Conservation (phyloP, 1,140 invertebrate species). For the Drosophila quadrilineata region DNA sequence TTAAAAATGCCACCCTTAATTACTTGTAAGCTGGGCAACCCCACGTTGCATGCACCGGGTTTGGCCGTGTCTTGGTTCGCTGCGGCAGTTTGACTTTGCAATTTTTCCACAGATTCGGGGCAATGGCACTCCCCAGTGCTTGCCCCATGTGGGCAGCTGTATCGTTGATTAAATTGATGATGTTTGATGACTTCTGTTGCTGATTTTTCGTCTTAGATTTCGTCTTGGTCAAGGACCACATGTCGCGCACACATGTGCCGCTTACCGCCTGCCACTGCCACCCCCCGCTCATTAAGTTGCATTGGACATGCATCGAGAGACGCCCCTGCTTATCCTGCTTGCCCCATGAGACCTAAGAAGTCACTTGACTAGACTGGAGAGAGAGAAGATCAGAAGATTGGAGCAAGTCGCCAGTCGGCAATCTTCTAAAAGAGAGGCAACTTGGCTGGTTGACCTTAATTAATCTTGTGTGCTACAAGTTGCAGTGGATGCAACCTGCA, state of each 20-base stretch:
- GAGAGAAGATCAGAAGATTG: no score
- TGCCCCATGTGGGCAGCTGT: slow-evolving; percentile 18
- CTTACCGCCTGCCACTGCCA: slow-evolving; percentile 53
- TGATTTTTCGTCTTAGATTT: no score
- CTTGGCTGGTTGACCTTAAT: slow-evolving; percentile 67
- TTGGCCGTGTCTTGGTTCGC: slow-evolving; percentile 37
- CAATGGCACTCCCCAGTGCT: slow-evolving; percentile 37
- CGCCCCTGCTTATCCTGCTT: not conserved
- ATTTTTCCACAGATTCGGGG: slow-evolving; percentile 24
- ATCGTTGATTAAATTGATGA: slow-evolving; percentile 80
- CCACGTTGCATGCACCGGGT: not conserved
- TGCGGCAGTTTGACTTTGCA: slow-evolving; percentile 68
- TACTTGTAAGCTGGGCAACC: slow-evolving; percentile 67
- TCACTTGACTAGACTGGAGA: slow-evolving; percentile 36
- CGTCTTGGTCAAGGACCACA: slow-evolving; percentile 59
- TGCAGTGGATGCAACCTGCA: slow-evolving; percentile 31
- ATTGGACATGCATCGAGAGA: slow-evolving; percentile 71
- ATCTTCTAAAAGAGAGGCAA: slow-evolving; percentile 51
- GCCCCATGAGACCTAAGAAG: not conserved
- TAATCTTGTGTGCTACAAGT: slow-evolving; percentile 55
- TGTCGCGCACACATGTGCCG: slow-evolving; percentile 58
- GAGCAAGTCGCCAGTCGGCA: slow-evolving; percentile 55
- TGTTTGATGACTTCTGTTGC: slow-evolving; percentile 80
- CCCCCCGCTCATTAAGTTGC: slow-evolving; percentile 74
- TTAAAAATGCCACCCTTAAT: slow-evolving; percentile 78